Conservation (phyloP, 2,113 vertebrate genomes). For the Struthio camelus region DNA sequence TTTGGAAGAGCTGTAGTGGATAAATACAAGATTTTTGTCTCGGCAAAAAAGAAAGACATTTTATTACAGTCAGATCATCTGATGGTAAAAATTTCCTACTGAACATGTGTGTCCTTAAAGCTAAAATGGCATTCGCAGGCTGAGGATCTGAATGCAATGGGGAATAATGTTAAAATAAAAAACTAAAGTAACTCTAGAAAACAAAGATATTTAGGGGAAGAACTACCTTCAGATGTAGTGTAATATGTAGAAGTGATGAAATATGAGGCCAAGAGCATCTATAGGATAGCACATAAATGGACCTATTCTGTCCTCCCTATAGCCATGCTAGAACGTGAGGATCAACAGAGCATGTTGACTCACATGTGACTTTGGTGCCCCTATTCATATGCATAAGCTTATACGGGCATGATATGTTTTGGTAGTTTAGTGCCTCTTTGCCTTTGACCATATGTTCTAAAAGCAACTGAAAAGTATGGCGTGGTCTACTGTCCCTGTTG, state of each 20-base stretch:
- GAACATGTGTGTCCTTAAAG: accelerated
- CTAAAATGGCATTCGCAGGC: accelerated
- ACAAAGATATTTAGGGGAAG: background rate
- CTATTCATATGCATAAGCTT: background rate
- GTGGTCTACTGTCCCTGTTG: background rate
- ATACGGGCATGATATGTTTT: accelerated
- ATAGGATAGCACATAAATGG: background rate
- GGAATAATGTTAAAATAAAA: background rate
- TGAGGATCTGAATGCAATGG: background rate
- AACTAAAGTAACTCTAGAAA: background rate
- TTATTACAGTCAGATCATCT: background rate
- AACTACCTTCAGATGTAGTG: background rate
- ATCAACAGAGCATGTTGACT: background rate
- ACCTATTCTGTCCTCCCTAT: background rate
- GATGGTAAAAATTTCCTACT: background rate
- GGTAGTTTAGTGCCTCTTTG: background rate
- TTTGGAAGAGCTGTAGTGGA: background rate
- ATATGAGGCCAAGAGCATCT: background rate
- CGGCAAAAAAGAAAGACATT: background rate
- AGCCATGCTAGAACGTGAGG: accelerated
- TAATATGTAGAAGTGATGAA: conserved; percentile 3
- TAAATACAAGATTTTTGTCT: background rate
- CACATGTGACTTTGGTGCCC: background rate
- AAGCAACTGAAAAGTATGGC: background rate
- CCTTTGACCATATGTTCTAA: background rate